phyloP scores from a whole-genome alignment of 1,140 invertebrate genomes.

The Aphidius ervi region DNA sequence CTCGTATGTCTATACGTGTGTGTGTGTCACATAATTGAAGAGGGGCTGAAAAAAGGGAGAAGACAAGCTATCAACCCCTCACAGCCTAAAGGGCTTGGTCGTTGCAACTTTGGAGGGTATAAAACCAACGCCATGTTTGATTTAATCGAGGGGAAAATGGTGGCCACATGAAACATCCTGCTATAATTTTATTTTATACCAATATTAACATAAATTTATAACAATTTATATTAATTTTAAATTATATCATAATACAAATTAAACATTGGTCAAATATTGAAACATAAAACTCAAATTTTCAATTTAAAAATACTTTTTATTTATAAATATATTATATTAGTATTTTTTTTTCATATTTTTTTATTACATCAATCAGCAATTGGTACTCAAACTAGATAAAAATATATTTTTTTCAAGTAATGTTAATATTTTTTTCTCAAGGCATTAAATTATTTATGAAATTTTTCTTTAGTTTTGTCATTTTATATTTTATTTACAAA shows the following conservation, averaged over 20 bases:
- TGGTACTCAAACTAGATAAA: no score
- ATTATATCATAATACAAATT: neutral
- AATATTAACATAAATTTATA: constrained; percentile 1
- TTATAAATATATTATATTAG: neutral
- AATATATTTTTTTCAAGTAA: no score
- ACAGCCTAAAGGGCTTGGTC: neutral
- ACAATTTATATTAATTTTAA: neutral
- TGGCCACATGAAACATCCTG: constrained; percentile 31
- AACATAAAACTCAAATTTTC: constrained; percentile 2
- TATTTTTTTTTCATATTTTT: neutral
- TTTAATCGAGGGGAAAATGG: constrained; percentile 51
- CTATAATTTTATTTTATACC: constrained; percentile 7
- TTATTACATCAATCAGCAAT: no score
- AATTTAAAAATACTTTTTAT: neutral
- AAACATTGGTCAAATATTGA: neutral
- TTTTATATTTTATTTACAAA: no score
- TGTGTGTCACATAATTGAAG: constrained; percentile 40
- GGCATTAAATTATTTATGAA: no score
- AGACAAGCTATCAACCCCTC: constrained; percentile 2
- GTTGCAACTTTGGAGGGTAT: neutral
- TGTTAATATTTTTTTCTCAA: no score
- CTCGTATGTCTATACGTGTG: neutral
- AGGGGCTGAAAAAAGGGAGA: constrained; percentile 21
- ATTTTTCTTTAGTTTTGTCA: no score
- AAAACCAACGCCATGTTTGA: constrained; percentile 47